phyloP scores from a whole-genome alignment of 2,113 vertebrate genomes.

The Eretmochelys imbricata region DNA sequence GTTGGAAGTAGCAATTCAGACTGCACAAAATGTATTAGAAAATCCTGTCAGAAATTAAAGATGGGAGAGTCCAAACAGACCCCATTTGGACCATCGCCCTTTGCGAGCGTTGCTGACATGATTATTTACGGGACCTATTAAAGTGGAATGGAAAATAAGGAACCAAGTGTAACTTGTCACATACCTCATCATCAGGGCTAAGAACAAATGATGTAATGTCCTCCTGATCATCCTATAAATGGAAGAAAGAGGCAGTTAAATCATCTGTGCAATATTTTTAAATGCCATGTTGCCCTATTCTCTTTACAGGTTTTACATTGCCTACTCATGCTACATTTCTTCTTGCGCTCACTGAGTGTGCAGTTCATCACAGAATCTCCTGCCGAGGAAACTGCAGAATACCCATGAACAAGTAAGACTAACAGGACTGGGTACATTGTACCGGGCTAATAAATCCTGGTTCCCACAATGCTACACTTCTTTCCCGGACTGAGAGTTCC shows the following conservation, averaged over 20 bases:
- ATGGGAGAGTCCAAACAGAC: accelerated
- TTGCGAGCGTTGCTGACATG: accelerated
- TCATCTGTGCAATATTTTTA: accelerated
- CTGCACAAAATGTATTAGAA: not conserved
- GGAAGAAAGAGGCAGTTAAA: not conserved
- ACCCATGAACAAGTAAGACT: not conserved
- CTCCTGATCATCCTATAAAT: constrained; percentile 89
- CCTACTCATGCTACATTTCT: accelerated
- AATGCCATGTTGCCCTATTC: accelerated
- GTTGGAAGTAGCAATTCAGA: not conserved
- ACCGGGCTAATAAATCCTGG: not conserved
- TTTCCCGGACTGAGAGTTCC: not conserved
- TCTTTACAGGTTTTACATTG: accelerated
- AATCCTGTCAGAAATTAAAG: not conserved
- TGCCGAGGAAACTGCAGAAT: not conserved
- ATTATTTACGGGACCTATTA: not conserved
- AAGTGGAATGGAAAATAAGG: not conserved
- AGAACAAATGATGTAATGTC: constrained; percentile 91
- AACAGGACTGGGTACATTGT: not conserved
- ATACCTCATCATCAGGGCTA: constrained; percentile 90
- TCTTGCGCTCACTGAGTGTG: not conserved
- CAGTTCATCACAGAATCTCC: not conserved
- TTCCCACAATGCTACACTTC: not conserved
- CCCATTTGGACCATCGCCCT: accelerated
- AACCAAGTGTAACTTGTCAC: not conserved